Percentiles rank a stretch among this genome's conserved stretches.
Evolutionary conservation across 2,113 vertebrate genomes (phyloP).

Genomic region (Mungos mungo): DNA sequence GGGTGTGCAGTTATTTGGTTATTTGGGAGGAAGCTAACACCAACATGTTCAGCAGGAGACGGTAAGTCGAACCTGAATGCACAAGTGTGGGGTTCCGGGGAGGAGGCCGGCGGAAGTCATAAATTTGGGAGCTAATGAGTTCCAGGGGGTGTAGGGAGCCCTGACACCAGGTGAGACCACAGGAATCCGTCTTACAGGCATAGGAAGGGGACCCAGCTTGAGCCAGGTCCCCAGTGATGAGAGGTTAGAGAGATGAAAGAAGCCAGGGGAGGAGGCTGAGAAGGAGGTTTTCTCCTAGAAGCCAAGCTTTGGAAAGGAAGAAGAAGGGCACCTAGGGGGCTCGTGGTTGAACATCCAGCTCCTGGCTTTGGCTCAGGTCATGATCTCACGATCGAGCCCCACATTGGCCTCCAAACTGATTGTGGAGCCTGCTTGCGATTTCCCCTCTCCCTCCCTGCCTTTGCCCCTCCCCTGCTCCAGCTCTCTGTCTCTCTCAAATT

Average conservation of each 20-base stretch:
- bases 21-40: neutral
- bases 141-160: neutral
- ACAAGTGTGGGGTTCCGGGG: neutral
- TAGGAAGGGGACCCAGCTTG: neutral
- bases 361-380: too few relatives aligned
- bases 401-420: too few relatives aligned
- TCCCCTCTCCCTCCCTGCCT: too few relatives aligned
- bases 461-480: too few relatives aligned
- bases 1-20: rapidly evolving
- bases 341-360: too few relatives aligned
- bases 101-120: neutral
- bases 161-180: too few relatives aligned
- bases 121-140: neutral
- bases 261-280: neutral
- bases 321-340: too few relatives aligned
- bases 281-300: neutral
- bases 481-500: too few relatives aligned
- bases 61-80: neutral
- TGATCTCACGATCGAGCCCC: too few relatives aligned
- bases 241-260: neutral
- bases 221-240: neutral
- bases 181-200: too few relatives aligned
- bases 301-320: neutral
- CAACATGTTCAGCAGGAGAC: rapidly evolving
- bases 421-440: too few relatives aligned